Evolutionary conservation across 2,113 vertebrate species (phyloP).

Genomic region (Muscicapa adusta): DNA sequence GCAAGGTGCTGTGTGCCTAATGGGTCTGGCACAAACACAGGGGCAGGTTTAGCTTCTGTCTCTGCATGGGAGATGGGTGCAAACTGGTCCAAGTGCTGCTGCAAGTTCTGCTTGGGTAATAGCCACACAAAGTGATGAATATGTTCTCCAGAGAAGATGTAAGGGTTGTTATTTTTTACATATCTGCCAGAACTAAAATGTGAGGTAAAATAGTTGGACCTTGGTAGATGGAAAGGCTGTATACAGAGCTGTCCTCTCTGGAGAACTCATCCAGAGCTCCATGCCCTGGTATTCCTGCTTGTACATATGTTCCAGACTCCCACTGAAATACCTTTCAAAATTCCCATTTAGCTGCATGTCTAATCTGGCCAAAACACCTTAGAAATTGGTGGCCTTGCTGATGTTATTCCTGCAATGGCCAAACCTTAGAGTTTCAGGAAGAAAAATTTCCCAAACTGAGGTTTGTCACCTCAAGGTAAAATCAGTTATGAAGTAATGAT

Average conservation of each 20-base stretch:
- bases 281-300: neutral
- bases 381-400: neutral
- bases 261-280: neutral
- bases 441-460: neutral
- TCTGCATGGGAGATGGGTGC: rapidly evolving
- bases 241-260: neutral
- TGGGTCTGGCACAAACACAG: rapidly evolving
- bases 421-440: neutral
- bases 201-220: neutral
- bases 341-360: neutral
- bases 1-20: neutral
- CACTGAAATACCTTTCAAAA: neutral
- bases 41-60: neutral
- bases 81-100: neutral
- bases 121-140: neutral
- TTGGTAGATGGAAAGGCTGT: neutral
- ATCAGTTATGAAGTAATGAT: neutral
- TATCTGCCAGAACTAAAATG: neutral
- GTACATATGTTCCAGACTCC: neutral
- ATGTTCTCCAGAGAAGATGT: neutral
- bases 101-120: neutral
- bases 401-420: neutral
- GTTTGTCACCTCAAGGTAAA: neutral
- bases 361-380: neutral
- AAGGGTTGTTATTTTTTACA: neutral